phyloP scores from a whole-genome alignment of 2,797 vertebrate species.

The Graptemys geographica region DNA sequence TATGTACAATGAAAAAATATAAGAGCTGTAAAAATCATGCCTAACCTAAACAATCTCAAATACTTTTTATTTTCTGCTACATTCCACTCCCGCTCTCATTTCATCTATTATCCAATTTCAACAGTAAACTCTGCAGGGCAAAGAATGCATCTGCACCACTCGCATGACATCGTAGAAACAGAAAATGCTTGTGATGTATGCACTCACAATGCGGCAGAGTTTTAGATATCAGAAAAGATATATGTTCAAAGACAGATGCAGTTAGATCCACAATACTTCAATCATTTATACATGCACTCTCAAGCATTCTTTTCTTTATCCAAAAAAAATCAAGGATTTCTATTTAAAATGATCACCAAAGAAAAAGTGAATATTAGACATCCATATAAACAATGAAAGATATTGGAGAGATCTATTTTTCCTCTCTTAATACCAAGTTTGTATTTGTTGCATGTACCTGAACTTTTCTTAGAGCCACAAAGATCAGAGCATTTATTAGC shows the following conservation, averaged over 20 bases:
- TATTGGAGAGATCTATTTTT: background rate
- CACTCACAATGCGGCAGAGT: background rate
- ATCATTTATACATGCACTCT: fast-evolving
- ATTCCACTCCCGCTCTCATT: background rate
- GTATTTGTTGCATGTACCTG: constrained; percentile 27
- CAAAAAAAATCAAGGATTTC: background rate
- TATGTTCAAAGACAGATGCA: background rate
- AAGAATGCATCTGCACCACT: background rate
- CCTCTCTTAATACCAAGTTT: background rate
- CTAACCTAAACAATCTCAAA: background rate
- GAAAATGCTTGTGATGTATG: background rate
- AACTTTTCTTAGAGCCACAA: background rate
- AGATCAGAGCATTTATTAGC: constrained; percentile 34
- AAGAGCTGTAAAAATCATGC: background rate
- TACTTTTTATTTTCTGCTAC: background rate
- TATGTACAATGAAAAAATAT: background rate
- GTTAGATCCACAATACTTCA: background rate
- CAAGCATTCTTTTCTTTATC: background rate
- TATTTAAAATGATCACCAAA: background rate
- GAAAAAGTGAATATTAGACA: background rate
- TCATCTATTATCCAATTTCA: background rate
- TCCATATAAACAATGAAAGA: background rate
- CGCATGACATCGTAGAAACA: background rate
- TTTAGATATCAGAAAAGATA: background rate
- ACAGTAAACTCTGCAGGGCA: background rate